Base-by-base conservation (phyloP, 2,113 vertebrate genomes). In the Buteo buteo region DNA sequence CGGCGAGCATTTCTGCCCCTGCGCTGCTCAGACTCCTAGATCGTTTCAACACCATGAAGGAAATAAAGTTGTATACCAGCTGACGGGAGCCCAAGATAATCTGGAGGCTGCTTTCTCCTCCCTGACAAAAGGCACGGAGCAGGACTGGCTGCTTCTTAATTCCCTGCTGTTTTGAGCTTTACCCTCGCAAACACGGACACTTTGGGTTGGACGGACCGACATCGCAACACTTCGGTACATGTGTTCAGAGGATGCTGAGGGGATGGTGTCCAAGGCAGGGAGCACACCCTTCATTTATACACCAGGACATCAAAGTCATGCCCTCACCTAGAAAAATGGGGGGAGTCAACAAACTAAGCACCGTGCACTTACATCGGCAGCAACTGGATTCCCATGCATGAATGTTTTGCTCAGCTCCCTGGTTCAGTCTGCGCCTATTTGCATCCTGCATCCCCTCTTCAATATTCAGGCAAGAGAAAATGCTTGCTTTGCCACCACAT, bases 321-420 rank as follows among this genome's bases (percentile, higher is more conserved):
- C 32, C 65, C 34, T 44, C 17, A 3, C 11, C 26, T 32, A 49
- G 42, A 13, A 34, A 70, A 66, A 32, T 0, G 0, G 11, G 28
- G n/a, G 34, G 16, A 32, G 28, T 10, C 49, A 25, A 20, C 40
- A 28, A 57, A 20, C 31, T 13, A 19, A 17, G 42, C 28, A 18
- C 9, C 2, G 0, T 5, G 36, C 16, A 6, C 67, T 22, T 5
- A 7, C 13, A 3, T 5, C 2, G 4, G 47, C 77, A 69, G 54
- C 58, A 12, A 5, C 26, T 15, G 61, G 21, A 12, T 21, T 42
- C 31, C 82, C 0, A 0, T 4, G n/a, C 71, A 21, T 0, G 0
- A 20, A 12, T 0, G n/a, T 32, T 76, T 54, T 79, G 55, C 78
- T 69, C 55, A 4, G 73, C 44, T n/a, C 58, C 64, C 13, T 4